A percentile compares a stretch with the other conserved stretches of the same genome.
phyloP scores from a whole-genome alignment of 2,888 invertebrate genomes.

The Pandemis cinnamomeana region DNA sequence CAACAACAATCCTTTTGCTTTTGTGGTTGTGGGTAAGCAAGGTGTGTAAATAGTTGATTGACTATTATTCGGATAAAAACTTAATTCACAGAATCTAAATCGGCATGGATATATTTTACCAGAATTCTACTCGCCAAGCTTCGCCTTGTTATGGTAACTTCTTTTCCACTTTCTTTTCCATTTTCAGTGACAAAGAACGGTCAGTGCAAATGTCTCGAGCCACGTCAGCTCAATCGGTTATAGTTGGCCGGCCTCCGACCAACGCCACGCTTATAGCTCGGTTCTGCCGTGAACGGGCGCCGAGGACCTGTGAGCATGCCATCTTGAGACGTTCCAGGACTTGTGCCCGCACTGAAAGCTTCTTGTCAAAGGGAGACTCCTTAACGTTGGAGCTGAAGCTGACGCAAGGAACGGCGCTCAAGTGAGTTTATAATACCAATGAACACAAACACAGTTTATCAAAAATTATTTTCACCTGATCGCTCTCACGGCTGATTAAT shows the following conservation, averaged over 20 bases:
- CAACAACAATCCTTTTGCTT: too few relatives aligned
- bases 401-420: slow-evolving; percentile 92
- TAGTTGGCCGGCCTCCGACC: slow-evolving; percentile 84
- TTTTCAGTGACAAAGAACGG: slow-evolving; percentile 77
- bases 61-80: too few relatives aligned
- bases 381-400: slow-evolving; percentile 91
- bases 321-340: slow-evolving; percentile 88
- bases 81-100: too few relatives aligned
- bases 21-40: too few relatives aligned
- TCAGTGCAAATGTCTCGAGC: slow-evolving; percentile 80
- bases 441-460: background rate
- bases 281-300: slow-evolving; percentile 92
- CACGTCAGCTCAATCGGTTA: slow-evolving; percentile 77
- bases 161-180: background rate
- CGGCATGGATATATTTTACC: too few relatives aligned
- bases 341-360: slow-evolving; percentile 92
- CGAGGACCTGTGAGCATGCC: slow-evolving; percentile 92
- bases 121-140: too few relatives aligned
- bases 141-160: too few relatives aligned
- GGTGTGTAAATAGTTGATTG: too few relatives aligned
- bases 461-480: background rate
- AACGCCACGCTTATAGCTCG: slow-evolving; percentile 92
- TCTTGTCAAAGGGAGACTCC: slow-evolving; percentile 91
- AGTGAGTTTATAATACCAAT: slow-evolving; percentile 79
- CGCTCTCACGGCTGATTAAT: background rate